Conservation (phyloP, 2,113 vertebrate genomes). For the Chaetops frenatus region DNA sequence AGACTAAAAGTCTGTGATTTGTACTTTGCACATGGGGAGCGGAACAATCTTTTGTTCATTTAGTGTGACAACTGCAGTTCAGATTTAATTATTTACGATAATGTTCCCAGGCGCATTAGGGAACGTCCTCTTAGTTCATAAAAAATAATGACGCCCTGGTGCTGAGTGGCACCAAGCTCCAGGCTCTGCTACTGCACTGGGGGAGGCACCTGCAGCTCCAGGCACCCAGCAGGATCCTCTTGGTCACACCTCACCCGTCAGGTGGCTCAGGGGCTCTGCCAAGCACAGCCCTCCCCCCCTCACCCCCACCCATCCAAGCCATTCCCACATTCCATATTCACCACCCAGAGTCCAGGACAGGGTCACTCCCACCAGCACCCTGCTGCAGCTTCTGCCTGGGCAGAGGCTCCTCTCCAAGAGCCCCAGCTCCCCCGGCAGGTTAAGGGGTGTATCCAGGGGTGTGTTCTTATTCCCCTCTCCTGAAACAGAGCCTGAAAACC, state of each 20-base stretch:
- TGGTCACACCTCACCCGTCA: no score
- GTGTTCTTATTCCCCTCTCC: not conserved
- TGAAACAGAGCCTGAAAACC: not conserved
- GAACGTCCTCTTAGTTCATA: not conserved
- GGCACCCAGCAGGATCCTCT: rapidly evolving
- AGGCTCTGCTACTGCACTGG: not conserved
- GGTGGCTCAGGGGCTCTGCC: rapidly evolving
- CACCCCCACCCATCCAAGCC: not conserved
- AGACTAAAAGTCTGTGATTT: constrained; percentile 37
- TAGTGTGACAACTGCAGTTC: constrained; percentile 54
- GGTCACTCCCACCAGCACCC: not conserved
- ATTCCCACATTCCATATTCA: rapidly evolving
- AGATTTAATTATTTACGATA: constrained; percentile 58
- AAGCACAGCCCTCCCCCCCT: not conserved
- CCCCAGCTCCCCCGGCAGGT: not conserved
- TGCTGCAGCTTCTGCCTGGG: not conserved
- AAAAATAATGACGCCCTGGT: not conserved
- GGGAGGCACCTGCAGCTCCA: not conserved
- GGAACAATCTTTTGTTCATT: constrained; percentile 59
- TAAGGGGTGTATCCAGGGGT: not conserved
- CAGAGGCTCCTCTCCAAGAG: not conserved
- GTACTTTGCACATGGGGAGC: constrained; percentile 42
- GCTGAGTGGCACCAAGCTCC: constrained; percentile 36
- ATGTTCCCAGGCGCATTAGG: constrained; percentile 24
- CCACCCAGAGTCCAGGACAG: not conserved